Conservation (phyloP, 2,888 invertebrate species). For the Bhutanitis thaidina region DNA sequence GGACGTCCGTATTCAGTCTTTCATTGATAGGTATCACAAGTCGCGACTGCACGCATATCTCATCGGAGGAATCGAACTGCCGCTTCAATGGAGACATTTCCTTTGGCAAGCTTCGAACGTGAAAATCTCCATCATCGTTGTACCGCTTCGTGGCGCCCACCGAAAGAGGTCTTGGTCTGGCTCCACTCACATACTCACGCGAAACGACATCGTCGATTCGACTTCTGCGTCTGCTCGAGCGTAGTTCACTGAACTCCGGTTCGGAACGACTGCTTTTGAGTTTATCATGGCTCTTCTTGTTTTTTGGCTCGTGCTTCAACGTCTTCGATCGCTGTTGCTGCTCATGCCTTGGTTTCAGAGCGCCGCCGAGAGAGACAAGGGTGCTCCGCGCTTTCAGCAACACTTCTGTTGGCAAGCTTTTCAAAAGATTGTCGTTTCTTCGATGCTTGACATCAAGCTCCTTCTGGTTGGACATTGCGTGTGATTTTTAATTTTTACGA, state of each 20-base stretch:
- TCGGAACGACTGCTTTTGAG: slow-evolving; percentile 61
- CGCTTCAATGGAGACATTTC: slow-evolving; percentile 44
- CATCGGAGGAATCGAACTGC: slow-evolving; percentile 58
- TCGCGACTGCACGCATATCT: slow-evolving; percentile 64
- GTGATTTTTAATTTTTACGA: slow-evolving; percentile 19
- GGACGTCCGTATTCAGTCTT: slow-evolving; percentile 56
- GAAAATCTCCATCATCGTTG: slow-evolving; percentile 48
- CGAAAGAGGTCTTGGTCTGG: slow-evolving; percentile 59
- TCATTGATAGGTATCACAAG: slow-evolving; percentile 62
- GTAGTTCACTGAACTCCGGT: slow-evolving; percentile 60
- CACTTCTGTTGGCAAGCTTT: slow-evolving; percentile 69
- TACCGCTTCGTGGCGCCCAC: slow-evolving; percentile 60
- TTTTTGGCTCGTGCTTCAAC: slow-evolving; percentile 61
- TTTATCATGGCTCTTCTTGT: slow-evolving; percentile 61
- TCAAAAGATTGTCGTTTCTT: slow-evolving; percentile 62
- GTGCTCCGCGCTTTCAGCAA: slow-evolving; percentile 67
- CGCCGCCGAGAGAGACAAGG: slow-evolving; percentile 65
- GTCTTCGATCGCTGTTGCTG: slow-evolving; percentile 41
- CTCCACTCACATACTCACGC: slow-evolving; percentile 36
- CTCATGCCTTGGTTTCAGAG: slow-evolving; percentile 65
- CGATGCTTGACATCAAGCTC: slow-evolving; percentile 55
- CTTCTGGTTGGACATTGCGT: slow-evolving; percentile 64
- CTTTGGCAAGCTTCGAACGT: slow-evolving; percentile 40
- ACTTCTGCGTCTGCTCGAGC: slow-evolving; percentile 56
- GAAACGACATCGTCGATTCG: slow-evolving; percentile 45